Evolutionary conservation across 1,140 invertebrate genomes (phyloP), one percentile per base, ranked within the genome.

Genomic region (Apis laboriosa): DNA sequence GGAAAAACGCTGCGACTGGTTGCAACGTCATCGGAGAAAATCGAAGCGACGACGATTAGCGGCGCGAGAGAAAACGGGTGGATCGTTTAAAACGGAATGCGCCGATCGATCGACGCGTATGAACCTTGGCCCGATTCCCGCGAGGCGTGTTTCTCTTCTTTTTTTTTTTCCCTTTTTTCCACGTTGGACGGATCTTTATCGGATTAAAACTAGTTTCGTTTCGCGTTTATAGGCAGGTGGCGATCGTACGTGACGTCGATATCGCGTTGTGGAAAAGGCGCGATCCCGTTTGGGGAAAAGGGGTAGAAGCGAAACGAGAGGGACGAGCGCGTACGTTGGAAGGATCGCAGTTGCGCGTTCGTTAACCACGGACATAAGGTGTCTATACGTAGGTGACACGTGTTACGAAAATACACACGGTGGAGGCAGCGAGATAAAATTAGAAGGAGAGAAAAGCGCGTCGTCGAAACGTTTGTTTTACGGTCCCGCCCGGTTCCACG

Each of bases 391-490:
- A 88, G 84, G 84, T 88, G 86, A 88, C 86, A 88, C 87, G 84
- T 68, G 87, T 68, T 88, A 88, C 86, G 84, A 88, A 88, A 88
- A 88, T 88, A 88, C 86, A 88, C 80, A 79, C 75, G 74, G 80
- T 63, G 81, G 86, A 76, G 63, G 66, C 76, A 80, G 79, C 80
- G 76, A 83, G 86, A 87, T 87, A 88, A 76, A 88, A 88, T 88
- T 88, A 88, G 87, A 88, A 78, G 79, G 71, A 88, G 87, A 88
- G 84, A 88, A 87, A 88, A 87, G 86, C 86, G 86, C 72, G 72
- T 60, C 75, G 86, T 88, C 84, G 78, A 84, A 85, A 87, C 87
- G 86, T 88, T 88, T 88, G 87, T 88, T 88, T 88, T 88, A 85
- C 74, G 86, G 86, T 81, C 76, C 86, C 67, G 86, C 72, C 72